These are phyloP conservation scores for Leptarthrus brevirostris DNA, from an alignment of 2,888 invertebrate genomes.

Conservation along the genomic window DNA sequence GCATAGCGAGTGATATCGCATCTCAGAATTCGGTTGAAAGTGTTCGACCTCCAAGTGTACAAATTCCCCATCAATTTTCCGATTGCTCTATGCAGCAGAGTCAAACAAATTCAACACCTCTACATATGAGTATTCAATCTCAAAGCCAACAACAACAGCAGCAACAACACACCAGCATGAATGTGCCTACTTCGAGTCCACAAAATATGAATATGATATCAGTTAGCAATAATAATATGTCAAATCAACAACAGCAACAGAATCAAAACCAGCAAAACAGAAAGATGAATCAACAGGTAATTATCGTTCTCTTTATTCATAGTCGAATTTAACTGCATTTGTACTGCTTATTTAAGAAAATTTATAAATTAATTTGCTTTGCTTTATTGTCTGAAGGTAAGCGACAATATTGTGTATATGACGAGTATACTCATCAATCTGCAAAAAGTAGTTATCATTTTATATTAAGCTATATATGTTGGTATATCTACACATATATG, in stretches of 20 bases:
- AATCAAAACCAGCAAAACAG: slow-evolving; percentile 58
- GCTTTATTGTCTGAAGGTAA: too few species aligned
- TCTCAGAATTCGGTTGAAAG: slow-evolving; percentile 78
- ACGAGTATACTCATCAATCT: too few species aligned
- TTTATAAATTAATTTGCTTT: too few species aligned
- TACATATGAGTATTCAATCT: slow-evolving; percentile 71
- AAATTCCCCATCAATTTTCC: slow-evolving; percentile 69
- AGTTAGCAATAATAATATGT: slow-evolving; percentile 56
- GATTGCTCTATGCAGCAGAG: slow-evolving; percentile 78
- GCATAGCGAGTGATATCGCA: slow-evolving; percentile 86
- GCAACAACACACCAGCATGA: slow-evolving; percentile 62
- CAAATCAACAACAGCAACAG: slow-evolving; percentile 60
- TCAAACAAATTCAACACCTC: slow-evolving; percentile 68
- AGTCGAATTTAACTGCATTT: too few species aligned
- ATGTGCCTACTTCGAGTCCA: slow-evolving; percentile 68
- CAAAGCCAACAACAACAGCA: slow-evolving; percentile 76
- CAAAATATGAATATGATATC: slow-evolving; percentile 65
- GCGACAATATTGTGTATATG: too few species aligned
- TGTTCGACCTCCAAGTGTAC: slow-evolving; percentile 71
- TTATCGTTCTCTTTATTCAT: too few species aligned
- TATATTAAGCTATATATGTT: too few species aligned
- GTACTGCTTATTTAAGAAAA: too few species aligned
- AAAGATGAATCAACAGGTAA: slow-evolving; percentile 63
- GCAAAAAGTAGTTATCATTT: too few species aligned
- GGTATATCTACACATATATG: too few species aligned